Evolutionary conservation across 64 coral and sea anemone species (phyloP), one percentile per base, ranked within the genome.

Genomic region (Astreopora myriophthalma): DNA sequence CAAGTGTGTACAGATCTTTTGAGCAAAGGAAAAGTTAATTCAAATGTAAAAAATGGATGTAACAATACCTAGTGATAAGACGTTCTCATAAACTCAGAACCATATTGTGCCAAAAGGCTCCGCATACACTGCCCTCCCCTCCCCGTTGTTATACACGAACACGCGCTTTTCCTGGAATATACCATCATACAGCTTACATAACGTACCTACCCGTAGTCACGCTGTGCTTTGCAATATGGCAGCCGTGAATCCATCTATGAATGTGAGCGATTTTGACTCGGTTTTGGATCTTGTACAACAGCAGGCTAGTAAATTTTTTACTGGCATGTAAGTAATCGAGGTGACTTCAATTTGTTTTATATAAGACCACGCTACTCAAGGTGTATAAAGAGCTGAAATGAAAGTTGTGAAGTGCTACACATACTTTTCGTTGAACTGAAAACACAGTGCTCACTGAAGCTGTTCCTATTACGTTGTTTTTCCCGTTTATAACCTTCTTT

Each of bases 261-360:
- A 76, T 12, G 37, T 64, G 2, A 68, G 49, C 39, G 90, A 92
- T 42, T 62, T 92, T 76, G 80, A 85, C 44, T 82, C 80, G 4
- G 90, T 83, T 83, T 64, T 83, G 31, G 49, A 65, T 12, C 33
- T 64, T 19, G 55, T 92, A 5, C 80, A 92, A 14, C 80, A 86
- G 48, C 90, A 92, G 26, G 90, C 90, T 26, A 85, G 58, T 38
- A 76, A 71, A 63, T 92, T 92, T 74, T 92, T 92, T 38, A 86
- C 82, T 8, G 80, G 80, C 36, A 92, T 92, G 90, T 92, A 92
- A 38, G 90, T 92, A 65, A 11, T 46, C 6, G n/a, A n/a, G n/a
- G n/a, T n/a, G n/a, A n/a, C n/a, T n/a, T n/a, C n/a, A n/a, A n/a
- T n/a, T n/a, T n/a, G n/a, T n/a, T n/a, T n/a, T n/a, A n/a, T n/a